Evolutionary conservation across 2,888 invertebrate genomes (phyloP).

Genomic region (Eurois occulta): DNA sequence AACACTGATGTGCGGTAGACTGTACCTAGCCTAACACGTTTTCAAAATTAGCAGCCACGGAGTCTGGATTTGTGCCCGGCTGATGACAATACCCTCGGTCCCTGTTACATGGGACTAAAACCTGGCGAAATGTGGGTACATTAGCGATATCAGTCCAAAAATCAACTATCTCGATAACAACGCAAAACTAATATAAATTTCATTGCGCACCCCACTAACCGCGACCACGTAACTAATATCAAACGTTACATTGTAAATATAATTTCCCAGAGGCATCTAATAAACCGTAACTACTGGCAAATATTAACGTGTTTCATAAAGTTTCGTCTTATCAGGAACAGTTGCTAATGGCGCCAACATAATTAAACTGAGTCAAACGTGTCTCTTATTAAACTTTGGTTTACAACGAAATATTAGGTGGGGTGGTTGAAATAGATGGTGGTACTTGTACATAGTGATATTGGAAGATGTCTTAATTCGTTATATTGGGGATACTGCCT

Average conservation of each 20-base stretch:
- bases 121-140: too few relatives aligned
- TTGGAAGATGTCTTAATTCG: neutral
- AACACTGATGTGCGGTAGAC: too few relatives aligned
- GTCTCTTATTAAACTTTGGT: conserved; percentile 43
- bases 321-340: conserved; percentile 68
- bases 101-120: too few relatives aligned
- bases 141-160: neutral
- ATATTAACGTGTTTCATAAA: conserved; percentile 71
- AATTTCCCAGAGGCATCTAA: conserved; percentile 68
- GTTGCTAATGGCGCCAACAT: conserved; percentile 65
- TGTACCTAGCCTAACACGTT: too few relatives aligned
- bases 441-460: neutral
- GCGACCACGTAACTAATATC: conserved; percentile 64
- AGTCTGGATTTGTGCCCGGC: too few relatives aligned
- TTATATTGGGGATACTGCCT: neutral
- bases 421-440: conserved; percentile 11
- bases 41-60: too few relatives aligned
- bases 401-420: conserved; percentile 49
- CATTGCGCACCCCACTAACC: conserved; percentile 46
- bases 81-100: too few relatives aligned
- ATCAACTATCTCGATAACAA: conserved; percentile 25
- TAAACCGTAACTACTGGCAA: conserved; percentile 64
- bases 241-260: conserved; percentile 69
- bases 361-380: conserved; percentile 61
- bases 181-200: conserved; percentile 56